Evolutionary conservation across 2,113 vertebrate species (phyloP).

Genomic region (Gnathonemus echidnorhynchus): DNA sequence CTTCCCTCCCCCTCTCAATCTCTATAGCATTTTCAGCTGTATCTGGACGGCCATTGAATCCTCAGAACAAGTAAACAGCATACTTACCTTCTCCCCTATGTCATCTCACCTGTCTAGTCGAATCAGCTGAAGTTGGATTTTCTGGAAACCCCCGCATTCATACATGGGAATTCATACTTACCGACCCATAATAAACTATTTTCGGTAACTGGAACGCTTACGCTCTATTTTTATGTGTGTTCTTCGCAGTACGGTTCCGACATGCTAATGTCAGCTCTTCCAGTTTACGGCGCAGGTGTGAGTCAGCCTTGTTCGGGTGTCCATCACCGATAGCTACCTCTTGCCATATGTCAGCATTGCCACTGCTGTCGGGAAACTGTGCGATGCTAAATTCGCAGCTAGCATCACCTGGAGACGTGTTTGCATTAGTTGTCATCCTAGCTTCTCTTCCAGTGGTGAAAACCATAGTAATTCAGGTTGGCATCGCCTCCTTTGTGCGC

Average conservation of each 20-base stretch:
- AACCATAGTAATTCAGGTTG: neutral
- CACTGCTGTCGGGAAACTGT: neutral
- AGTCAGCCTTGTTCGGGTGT: neutral
- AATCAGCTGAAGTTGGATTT: neutral
- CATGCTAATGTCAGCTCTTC: constrained; percentile 2
- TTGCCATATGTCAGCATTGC: neutral
- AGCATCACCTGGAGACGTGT: neutral
- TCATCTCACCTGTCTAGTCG: neutral
- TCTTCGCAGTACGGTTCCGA: neutral
- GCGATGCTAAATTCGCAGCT: neutral
- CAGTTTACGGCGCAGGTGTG: neutral
- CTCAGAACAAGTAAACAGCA: neutral
- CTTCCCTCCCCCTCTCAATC: neutral
- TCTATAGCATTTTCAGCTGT: neutral
- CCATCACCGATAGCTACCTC: neutral
- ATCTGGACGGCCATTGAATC: neutral
- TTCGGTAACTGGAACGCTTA: neutral
- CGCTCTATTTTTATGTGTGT: neutral
- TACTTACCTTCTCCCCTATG: neutral
- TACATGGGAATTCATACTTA: neutral
- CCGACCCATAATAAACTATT: constrained; percentile 2
- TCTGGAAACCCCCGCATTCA: neutral
- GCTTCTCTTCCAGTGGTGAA: neutral
- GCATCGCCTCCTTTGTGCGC: neutral
- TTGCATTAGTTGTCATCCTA: neutral